A percentile compares a stretch with the other conserved stretches of the same genome.
These are phyloP conservation scores for Pao palembangensis DNA, from an alignment of 2,113 vertebrate species.

Conservation along the genomic window DNA sequence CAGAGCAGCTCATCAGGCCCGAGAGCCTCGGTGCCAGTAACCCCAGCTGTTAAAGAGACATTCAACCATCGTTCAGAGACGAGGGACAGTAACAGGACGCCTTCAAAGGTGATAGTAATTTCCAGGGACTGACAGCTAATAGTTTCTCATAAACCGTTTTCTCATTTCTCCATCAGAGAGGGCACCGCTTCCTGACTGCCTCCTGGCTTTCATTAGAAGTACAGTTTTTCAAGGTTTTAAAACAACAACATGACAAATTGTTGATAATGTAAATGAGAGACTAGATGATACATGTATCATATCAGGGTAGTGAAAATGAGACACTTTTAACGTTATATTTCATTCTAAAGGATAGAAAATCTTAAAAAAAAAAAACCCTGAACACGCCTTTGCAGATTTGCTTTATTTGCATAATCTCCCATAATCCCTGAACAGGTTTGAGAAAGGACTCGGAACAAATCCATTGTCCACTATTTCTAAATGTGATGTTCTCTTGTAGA, in stretches of 20 bases:
- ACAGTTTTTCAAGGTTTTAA: neutral
- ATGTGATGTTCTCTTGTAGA: slow-evolving; percentile 9
- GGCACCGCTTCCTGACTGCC: slow-evolving; percentile 2
- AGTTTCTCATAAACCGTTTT: slow-evolving; percentile 27
- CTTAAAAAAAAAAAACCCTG: no score
- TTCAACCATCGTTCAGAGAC: slow-evolving; percentile 49
- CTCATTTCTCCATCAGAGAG: slow-evolving; percentile 2
- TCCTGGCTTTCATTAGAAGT: neutral
- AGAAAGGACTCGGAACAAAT: slow-evolving; percentile 38
- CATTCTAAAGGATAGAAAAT: slow-evolving; percentile 7
- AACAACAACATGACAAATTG: neutral
- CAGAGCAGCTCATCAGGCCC: slow-evolving; percentile 62
- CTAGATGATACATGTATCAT: no score
- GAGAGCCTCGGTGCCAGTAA: slow-evolving; percentile 50
- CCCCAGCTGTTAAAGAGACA: slow-evolving; percentile 66
- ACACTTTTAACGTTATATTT: neutral
- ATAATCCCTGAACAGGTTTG: slow-evolving; percentile 23
- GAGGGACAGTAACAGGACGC: slow-evolving; percentile 37
- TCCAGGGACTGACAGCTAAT: slow-evolving; percentile 39
- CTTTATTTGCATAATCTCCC: slow-evolving; percentile 28
- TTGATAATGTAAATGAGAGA: no score
- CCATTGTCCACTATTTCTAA: slow-evolving; percentile 13
- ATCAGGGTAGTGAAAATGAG: neutral
- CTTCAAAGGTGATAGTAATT: slow-evolving; percentile 34
- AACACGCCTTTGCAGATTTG: neutral